These are phyloP conservation scores for Pachycephus smyrnensis DNA, from an alignment of 2,888 invertebrate genomes.

Conservation along the genomic window DNA sequence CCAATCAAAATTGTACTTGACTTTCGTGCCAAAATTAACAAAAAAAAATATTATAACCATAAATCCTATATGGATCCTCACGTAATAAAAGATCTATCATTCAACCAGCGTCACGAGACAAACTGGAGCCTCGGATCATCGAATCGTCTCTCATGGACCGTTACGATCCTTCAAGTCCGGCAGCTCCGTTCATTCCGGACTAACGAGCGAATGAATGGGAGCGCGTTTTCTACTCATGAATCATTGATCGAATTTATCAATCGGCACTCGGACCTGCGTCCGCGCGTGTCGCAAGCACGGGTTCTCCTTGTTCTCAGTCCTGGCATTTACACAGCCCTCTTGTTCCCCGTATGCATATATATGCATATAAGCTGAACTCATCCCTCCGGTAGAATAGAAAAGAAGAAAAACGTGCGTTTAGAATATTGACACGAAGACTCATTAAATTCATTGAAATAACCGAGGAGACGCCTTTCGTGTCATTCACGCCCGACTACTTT, in stretches of 20 bases:
- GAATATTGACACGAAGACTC: neutral
- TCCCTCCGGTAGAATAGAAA: neutral
- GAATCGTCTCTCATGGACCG: slow-evolving; percentile 1
- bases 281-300: neutral
- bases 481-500: neutral
- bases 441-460: neutral
- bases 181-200: slow-evolving; percentile 10
- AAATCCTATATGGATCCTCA: too few species aligned
- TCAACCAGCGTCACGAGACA: neutral
- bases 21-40: too few species aligned
- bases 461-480: neutral
- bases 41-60: too few species aligned
- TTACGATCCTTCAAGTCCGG: slow-evolving; percentile 12
- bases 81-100: too few species aligned
- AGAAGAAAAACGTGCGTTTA: neutral
- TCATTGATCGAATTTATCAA: slow-evolving; percentile 43
- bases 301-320: neutral
- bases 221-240: slow-evolving; percentile 42
- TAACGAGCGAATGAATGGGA: slow-evolving; percentile 31
- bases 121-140: neutral
- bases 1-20: neutral
- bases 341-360: neutral
- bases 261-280: slow-evolving; percentile 24
- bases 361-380: neutral
- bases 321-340: too few species aligned